These are phyloP conservation scores for Drosophila quasianomalipes DNA, from an alignment of 2,888 invertebrate genomes.

Conservation along the genomic window DNA sequence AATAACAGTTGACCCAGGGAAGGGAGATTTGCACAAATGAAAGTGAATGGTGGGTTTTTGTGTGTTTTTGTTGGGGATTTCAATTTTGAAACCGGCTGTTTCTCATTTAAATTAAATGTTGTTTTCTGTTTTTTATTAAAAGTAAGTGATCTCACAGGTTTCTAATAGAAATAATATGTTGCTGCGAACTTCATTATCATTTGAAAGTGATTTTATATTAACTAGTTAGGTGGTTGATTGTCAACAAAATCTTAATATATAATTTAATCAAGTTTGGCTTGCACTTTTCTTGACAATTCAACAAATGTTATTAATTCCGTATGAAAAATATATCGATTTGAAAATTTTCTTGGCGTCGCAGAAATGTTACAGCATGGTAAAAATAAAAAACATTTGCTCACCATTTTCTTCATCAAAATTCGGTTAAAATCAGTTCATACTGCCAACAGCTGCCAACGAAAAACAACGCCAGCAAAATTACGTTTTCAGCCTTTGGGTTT, in stretches of 20 bases:
- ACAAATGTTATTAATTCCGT: not conserved
- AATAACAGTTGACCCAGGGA: conserved; percentile 52
- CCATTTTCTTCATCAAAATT: conserved; percentile 75
- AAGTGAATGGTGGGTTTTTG: conserved; percentile 63
- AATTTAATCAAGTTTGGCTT: not conserved
- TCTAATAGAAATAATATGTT: conserved; percentile 18
- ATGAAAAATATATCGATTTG: not conserved
- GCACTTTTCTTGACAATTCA: not conserved
- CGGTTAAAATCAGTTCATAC: conserved; percentile 80
- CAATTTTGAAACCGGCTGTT: conserved; percentile 24
- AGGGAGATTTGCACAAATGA: conserved; percentile 68
- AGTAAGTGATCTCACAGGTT: conserved; percentile 29
- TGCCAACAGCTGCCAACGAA: conserved; percentile 80
- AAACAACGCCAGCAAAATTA: conserved; percentile 63
- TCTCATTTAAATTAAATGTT: conserved; percentile 46
- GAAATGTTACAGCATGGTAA: conserved; percentile 36
- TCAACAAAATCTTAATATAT: not conserved
- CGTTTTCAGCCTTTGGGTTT: conserved; percentile 43
- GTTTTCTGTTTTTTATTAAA: conserved; percentile 17
- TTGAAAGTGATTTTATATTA: not conserved
- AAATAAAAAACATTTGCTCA: conserved; percentile 55
- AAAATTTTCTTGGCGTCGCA: conserved; percentile 35
- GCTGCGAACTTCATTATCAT: not conserved
- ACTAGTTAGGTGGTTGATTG: not conserved
- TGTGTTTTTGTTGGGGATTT: conserved; percentile 19